Evolutionary conservation across 2,888 invertebrate species (phyloP).

Genomic region (Tachina grossa): DNA sequence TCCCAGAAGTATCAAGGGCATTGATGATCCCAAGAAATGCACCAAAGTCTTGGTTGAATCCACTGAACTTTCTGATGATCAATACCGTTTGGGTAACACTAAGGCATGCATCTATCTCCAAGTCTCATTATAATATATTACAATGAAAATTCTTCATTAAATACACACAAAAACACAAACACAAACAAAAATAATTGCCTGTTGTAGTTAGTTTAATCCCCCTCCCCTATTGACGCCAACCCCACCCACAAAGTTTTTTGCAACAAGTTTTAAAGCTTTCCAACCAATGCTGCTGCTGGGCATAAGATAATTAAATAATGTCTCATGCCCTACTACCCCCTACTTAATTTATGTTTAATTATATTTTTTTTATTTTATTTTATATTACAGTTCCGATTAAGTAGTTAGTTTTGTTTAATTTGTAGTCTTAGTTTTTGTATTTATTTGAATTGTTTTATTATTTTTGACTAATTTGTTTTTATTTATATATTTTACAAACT

Average conservation of each 20-base stretch:
- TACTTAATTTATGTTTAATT: background rate
- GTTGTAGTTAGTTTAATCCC: background rate
- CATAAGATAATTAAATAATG: conserved; percentile 44
- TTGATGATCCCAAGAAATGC: conserved; percentile 91
- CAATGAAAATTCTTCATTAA: conserved; percentile 64
- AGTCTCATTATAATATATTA: conserved; percentile 49
- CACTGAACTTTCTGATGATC: conserved; percentile 93
- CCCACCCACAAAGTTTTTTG: conserved; percentile 5
- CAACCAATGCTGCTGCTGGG: background rate
- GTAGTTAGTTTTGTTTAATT: conserved; percentile 10
- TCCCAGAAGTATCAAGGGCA: conserved; percentile 92
- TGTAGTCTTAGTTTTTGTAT: conserved; percentile 29
- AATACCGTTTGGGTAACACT: conserved; percentile 98
- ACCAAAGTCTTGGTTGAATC: conserved; percentile 92
- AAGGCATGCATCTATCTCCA: conserved; percentile 89
- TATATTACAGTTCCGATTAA: background rate
- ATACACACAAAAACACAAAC: conserved; percentile 18
- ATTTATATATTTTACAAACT: conserved; percentile 41
- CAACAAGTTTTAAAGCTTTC: conserved; percentile 49
- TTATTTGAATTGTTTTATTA: conserved; percentile 15
- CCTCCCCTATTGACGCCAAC: background rate
- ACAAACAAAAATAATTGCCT: conserved; percentile 27
- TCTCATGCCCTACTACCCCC: background rate
- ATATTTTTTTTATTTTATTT: too few species aligned
- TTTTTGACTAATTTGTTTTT: conserved; percentile 11